Percentiles rank a stretch among this genome's conserved stretches.
phyloP scores from a whole-genome alignment of 2,113 vertebrate genomes.

The Motacilla tschutschensis region DNA sequence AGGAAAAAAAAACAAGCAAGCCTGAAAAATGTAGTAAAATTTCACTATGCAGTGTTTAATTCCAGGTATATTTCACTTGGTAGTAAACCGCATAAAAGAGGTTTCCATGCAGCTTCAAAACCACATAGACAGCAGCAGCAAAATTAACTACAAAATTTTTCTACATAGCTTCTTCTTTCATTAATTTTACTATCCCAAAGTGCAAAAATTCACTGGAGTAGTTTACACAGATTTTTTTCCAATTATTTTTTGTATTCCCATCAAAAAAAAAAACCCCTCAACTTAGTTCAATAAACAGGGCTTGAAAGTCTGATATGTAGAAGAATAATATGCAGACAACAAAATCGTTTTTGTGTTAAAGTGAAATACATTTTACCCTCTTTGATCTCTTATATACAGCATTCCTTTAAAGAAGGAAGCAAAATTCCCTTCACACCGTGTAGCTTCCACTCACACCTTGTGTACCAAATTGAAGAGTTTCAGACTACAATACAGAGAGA shows the following conservation, averaged over 20 bases:
- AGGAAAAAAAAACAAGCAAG: not conserved
- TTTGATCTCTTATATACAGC: not conserved
- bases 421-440: not conserved
- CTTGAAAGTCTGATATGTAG: not conserved
- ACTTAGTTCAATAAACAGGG: not conserved
- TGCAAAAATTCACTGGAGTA: not conserved
- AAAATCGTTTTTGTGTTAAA: not conserved
- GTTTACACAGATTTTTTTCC: not conserved
- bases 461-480: not conserved
- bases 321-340: not conserved
- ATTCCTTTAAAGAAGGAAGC: not conserved
- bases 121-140: not conserved
- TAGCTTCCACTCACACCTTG: not conserved
- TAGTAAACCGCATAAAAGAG: not conserved
- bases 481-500: not conserved
- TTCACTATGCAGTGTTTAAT: not conserved
- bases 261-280: not conserved
- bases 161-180: not conserved
- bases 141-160: not conserved
- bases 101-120: not conserved
- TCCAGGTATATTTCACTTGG: not conserved
- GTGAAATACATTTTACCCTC: not conserved
- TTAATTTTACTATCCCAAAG: not conserved
- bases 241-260: not conserved
- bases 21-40: not conserved